A percentile compares a stretch with the other conserved stretches of the same genome.
Conservation (phyloP, 2,797 vertebrate species). For the Miichthys miiuy region DNA sequence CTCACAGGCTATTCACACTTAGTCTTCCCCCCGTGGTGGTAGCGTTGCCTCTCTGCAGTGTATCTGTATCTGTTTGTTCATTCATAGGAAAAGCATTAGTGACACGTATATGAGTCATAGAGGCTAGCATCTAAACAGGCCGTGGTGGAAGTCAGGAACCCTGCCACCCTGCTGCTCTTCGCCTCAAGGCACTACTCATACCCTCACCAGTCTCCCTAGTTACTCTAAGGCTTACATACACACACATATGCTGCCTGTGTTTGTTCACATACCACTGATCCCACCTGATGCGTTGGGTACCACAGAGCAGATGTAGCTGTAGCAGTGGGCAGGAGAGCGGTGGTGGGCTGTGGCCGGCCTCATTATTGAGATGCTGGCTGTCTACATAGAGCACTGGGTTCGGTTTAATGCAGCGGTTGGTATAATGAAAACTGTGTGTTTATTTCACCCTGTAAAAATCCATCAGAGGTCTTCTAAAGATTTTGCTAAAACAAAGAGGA, state of each 20-base stretch:
- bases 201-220: slow-evolving; percentile 61
- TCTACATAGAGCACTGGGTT: slow-evolving; percentile 32
- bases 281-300: slow-evolving; percentile 70
- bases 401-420: slow-evolving; percentile 44
- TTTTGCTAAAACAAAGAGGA: background rate
- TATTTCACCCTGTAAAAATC: slow-evolving; percentile 9
- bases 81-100: slow-evolving; percentile 78
- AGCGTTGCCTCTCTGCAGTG: slow-evolving; percentile 62
- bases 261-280: slow-evolving; percentile 57
- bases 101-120: slow-evolving; percentile 75
- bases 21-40: slow-evolving; percentile 52
- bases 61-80: slow-evolving; percentile 76
- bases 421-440: slow-evolving; percentile 12
- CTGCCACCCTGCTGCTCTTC: slow-evolving; percentile 62
- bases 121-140: slow-evolving; percentile 68
- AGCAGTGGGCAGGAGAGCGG: slow-evolving; percentile 46
- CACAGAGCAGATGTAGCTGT: slow-evolving; percentile 74
- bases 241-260: slow-evolving; percentile 62
- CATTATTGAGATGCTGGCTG: slow-evolving; percentile 58
- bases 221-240: slow-evolving; percentile 52
- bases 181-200: slow-evolving; percentile 69
- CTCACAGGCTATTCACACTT: slow-evolving; percentile 71
- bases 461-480: background rate
- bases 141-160: slow-evolving; percentile 62
- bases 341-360: slow-evolving; percentile 38